phyloP scores from a whole-genome alignment of 2,797 vertebrate species.

The Mormyrops boulengeri region DNA sequence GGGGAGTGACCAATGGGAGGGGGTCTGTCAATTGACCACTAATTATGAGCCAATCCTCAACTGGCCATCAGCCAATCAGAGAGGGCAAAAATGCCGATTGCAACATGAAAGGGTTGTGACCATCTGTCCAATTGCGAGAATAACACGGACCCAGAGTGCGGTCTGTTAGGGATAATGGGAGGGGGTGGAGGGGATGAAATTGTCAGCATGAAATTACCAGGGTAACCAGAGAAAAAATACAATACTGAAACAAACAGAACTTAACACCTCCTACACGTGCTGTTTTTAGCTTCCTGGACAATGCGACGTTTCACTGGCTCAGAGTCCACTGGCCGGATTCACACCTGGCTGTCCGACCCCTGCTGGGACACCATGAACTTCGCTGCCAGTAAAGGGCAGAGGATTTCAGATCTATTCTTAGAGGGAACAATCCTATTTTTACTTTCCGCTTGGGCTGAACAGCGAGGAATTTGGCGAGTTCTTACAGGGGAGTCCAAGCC shows the following conservation, averaged over 20 bases:
- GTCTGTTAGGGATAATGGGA: background rate
- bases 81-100: background rate
- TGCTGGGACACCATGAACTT: background rate
- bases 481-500: background rate
- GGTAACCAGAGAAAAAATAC: background rate
- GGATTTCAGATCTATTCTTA: background rate
- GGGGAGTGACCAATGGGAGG: background rate
- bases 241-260: background rate
- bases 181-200: background rate
- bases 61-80: background rate
- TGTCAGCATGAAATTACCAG: background rate
- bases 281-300: background rate
- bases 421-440: constrained; percentile 4
- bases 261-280: background rate
- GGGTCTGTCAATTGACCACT: background rate
- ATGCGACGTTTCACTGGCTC: background rate
- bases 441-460: background rate
- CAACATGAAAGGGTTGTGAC: background rate
- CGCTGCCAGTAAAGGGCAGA: constrained; percentile 8
- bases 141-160: background rate
- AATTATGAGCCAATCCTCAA: background rate
- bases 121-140: background rate
- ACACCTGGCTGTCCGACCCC: background rate
- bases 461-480: background rate
- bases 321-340: background rate